Base-by-base conservation (phyloP, 2,113 vertebrate species). In the Nothoprocta perdicaria region DNA sequence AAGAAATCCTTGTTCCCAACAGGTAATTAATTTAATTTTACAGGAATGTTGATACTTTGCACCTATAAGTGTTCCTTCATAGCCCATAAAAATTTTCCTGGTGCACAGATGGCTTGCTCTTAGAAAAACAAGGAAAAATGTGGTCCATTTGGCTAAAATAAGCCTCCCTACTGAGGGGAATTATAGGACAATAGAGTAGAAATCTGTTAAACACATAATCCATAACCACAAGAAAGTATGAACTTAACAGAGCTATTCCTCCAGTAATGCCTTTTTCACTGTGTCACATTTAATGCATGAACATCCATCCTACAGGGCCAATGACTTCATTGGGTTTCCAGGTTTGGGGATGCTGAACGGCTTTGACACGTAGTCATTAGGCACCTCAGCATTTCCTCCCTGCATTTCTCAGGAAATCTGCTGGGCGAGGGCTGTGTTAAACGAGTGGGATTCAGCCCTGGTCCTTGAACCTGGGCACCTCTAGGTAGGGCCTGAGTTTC, bases 1-100 rank as follows among this genome's bases (percentile, higher is more conserved):
- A 92, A 92, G 61, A 53, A 96, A 84, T 90, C 78, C 78, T 90
- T 90, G 68, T 95, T 97, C 74, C 87, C 77, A 91, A 90, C 72
- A 93, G 87, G 93, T 89, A 94, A 94, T 95, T 96, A 87, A 96
- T 96, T 96, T 92, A 92, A 92, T 95, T 95, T 79, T 85, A 66
- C 78, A 76, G 84, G 85, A 95, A 93, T 84, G 84, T 91, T 90
- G 93, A 93, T 94, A 79, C 80, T 86, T 95, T 90, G 85, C 94
- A 92, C 94, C 95, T 95, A 31, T 52, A 85, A 94, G 63, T 67
- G 50, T 43, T 79, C 85, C 67, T 95, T 95, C 78, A 52, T 86
- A 91, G 43, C 19, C 93, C 87, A 33, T 95, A 90, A 95, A 94
- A 95, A 38, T 12, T 62, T 92, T 7, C 13, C 62, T 6, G 1